Percentiles rank a stretch among this genome's conserved stretches.
Evolutionary conservation across 2,888 invertebrate species (phyloP).

Genomic region (Rapana venosa): DNA sequence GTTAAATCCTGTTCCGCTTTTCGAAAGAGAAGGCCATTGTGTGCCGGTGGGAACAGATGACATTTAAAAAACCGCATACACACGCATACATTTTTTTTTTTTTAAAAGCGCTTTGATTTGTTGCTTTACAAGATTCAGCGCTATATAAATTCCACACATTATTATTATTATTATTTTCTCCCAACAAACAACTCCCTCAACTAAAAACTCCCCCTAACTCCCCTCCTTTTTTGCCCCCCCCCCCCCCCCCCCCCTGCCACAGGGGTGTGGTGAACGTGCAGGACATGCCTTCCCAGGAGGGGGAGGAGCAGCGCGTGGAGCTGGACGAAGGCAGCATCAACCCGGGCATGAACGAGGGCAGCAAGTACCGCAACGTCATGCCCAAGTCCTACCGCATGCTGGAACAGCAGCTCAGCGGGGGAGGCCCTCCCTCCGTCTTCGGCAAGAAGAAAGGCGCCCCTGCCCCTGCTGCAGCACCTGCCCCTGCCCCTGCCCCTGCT

Average conservation of each 20-base stretch:
- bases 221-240: too few species aligned
- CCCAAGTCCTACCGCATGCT: slow-evolving; percentile 76
- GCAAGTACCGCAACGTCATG: slow-evolving; percentile 72
- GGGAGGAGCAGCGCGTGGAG: slow-evolving; percentile 53
- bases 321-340: slow-evolving; percentile 60
- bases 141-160: too few species aligned
- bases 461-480: slow-evolving; percentile 38
- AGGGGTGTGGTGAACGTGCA: slow-evolving; percentile 50
- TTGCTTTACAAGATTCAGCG: too few species aligned
- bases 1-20: too few species aligned
- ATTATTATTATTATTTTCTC: too few species aligned
- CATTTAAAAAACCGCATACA: too few species aligned
- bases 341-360: slow-evolving; percentile 67
- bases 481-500: slow-evolving; percentile 12
- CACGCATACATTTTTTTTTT: too few species aligned
- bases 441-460: slow-evolving; percentile 37
- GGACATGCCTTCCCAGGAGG: slow-evolving; percentile 41
- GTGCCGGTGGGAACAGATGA: too few species aligned
- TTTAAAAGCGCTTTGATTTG: too few species aligned
- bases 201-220: too few species aligned
- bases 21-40: too few species aligned
- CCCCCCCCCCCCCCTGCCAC: background rate
- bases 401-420: slow-evolving; percentile 65
- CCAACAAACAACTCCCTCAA: background rate
- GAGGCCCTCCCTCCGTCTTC: slow-evolving; percentile 43